phyloP scores from a whole-genome alignment of 2,797 vertebrate genomes.

The Chelonia mydas region DNA sequence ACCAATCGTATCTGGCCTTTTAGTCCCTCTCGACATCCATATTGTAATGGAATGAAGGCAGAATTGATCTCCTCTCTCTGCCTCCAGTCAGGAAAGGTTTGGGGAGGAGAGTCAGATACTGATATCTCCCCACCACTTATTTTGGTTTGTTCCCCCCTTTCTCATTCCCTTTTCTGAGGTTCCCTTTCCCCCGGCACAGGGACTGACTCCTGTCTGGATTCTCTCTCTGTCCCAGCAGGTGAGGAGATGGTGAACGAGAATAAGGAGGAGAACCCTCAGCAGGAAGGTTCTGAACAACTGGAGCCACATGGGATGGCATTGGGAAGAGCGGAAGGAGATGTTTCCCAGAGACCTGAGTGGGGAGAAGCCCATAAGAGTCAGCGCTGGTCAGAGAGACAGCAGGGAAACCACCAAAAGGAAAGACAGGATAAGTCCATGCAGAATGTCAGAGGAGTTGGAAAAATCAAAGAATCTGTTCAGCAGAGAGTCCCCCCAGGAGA shows the following conservation, averaged over 20 bases:
- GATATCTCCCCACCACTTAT: background rate
- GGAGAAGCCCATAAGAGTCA: background rate
- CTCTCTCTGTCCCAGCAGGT: background rate
- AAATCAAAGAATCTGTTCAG: background rate
- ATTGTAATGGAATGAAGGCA: too few relatives aligned
- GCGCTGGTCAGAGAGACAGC: background rate
- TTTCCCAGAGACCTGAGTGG: too few relatives aligned
- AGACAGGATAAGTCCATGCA: background rate
- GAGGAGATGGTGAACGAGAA: background rate
- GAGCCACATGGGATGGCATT: background rate
- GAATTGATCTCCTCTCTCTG: too few relatives aligned
- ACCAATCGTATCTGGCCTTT: too few relatives aligned
- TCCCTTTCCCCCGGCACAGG: too few relatives aligned
- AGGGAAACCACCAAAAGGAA: background rate
- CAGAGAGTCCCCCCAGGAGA: background rate
- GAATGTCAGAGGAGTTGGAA: background rate
- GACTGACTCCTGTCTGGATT: background rate
- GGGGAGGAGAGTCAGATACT: background rate
- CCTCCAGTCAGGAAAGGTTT: too few relatives aligned
- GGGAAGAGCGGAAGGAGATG: background rate
- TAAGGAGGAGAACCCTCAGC: background rate
- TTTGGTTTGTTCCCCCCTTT: background rate
- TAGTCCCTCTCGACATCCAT: too few relatives aligned
- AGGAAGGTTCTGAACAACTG: background rate
- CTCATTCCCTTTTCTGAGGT: too few relatives aligned